Evolutionary conservation across 2,888 invertebrate species (phyloP).

Genomic region (Julus scanicus): DNA sequence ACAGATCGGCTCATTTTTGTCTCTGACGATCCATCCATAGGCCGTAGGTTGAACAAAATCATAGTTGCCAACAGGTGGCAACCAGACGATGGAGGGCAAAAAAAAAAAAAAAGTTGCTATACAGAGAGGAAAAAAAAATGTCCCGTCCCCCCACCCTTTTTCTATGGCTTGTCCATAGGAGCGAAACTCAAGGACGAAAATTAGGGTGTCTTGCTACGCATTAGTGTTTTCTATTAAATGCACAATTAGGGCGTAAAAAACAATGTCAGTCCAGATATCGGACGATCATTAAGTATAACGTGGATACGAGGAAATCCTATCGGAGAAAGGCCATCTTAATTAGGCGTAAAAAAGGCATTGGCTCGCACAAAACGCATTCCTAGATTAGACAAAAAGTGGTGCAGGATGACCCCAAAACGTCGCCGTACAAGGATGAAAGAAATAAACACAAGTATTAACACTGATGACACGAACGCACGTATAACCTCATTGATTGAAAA

Average conservation of each 20-base stretch:
- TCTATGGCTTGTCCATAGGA: background rate
- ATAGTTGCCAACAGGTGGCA: slow-evolving; percentile 18
- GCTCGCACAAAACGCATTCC: slow-evolving; percentile 19
- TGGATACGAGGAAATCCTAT: slow-evolving; percentile 6
- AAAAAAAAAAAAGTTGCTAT: background rate
- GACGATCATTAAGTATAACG: background rate
- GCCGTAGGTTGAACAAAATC: background rate
- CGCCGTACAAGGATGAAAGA: background rate
- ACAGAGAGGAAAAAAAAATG: background rate
- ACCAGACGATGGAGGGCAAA: background rate
- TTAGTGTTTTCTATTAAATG: slow-evolving; percentile 47
- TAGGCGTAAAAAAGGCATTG: background rate
- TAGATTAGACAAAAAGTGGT: slow-evolving; percentile 12
- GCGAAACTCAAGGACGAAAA: slow-evolving; percentile 17
- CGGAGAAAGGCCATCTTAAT: slow-evolving; percentile 35
- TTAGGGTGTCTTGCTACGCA: slow-evolving; percentile 45
- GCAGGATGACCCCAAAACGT: background rate
- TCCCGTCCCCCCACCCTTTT: background rate
- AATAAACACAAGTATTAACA: background rate
- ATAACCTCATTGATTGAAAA: too few species aligned
- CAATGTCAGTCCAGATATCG: slow-evolving; percentile 43
- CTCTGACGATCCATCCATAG: background rate
- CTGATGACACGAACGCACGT: too few species aligned
- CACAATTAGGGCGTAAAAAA: slow-evolving; percentile 45
- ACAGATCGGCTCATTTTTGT: background rate